A percentile compares a stretch with the other conserved stretches of the same genome.
Conservation (phyloP, 2,797 vertebrate species). For the Macroramphosus scolopax region DNA sequence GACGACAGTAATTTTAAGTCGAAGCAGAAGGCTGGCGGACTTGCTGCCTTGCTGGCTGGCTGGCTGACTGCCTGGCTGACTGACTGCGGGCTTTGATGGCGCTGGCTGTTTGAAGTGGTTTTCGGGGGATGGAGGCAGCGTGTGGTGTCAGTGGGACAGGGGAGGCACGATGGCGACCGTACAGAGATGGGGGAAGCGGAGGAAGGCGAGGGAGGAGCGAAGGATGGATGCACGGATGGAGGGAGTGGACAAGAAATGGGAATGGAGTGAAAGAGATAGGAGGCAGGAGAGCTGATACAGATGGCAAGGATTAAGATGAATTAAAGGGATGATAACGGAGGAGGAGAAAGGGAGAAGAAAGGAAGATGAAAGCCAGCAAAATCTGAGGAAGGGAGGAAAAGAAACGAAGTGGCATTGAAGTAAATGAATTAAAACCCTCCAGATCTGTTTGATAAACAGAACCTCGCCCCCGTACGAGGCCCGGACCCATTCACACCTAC, state of each 20-base stretch:
- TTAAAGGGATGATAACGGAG: conserved; percentile 4
- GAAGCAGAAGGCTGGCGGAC: conserved; percentile 82
- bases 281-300: conserved; percentile 13
- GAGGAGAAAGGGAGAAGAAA: conserved; percentile 6
- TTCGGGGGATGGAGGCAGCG: conserved; percentile 79
- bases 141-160: conserved; percentile 83
- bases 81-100: conserved; percentile 78
- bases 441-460: conserved; percentile 8
- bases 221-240: conserved; percentile 36
- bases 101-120: conserved; percentile 84
- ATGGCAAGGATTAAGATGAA: conserved; percentile 24
- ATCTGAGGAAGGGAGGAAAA: conserved; percentile 15
- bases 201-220: conserved; percentile 22
- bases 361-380: conserved; percentile 26
- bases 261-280: conserved; percentile 11
- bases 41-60: conserved; percentile 66
- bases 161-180: conserved; percentile 64
- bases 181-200: conserved; percentile 45
- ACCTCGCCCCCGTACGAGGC: conserved; percentile 33
- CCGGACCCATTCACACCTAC: conserved; percentile 60
- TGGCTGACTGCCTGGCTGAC: conserved; percentile 73
- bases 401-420: conserved; percentile 12
- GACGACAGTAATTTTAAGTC: conserved; percentile 82
- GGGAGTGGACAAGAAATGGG: conserved; percentile 20
- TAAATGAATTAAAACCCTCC: conserved; percentile 19